Evolutionary conservation across 2,888 invertebrate genomes (phyloP), one percentile per base, ranked within the genome.

Genomic region (Stegophylla sp.): DNA sequence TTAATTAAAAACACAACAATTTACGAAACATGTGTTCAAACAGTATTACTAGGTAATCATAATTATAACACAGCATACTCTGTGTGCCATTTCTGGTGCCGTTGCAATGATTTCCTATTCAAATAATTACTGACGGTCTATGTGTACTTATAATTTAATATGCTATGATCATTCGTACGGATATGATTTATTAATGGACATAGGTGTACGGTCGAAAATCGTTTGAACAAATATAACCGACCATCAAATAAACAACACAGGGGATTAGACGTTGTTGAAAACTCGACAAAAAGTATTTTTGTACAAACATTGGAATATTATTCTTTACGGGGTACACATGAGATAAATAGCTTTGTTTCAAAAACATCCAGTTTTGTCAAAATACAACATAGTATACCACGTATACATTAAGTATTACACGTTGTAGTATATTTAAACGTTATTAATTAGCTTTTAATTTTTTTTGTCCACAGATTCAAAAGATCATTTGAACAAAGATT

Each of bases 401-500:
- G 17, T 17, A 34, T 10, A 59, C 23, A 59, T 59, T n/a, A 13
- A 26, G 26, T 2, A 59, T n/a, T 63, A 7, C 12, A 13, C 15
- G 34, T 7, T 1, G 17, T 34, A 5, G 23, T 63, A 28, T 23
- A 64, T 28, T 43, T 23, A 28, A 9, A 0, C 17, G 34, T 63
- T 74, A 63, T 75, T 75, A 64, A 48, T 75, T 45, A 74, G 10
- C n/a, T 13, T 74, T 45, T 59, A 48, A 28, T 43, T 74, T 51
- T 63, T 53, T 76, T 63, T 82, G 74, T 77, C 59, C 66, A 13
- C 71, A 83, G 82, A 77, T 77, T 82, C 67, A 51, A 77, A 43
- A 17, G 28, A 71, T 51, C 61, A 13, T 71, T 79, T 71, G 23
- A 34, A 71, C 79, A 23, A 79, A 20, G 15, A 71, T 71, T 59